Base-by-base conservation (phyloP, 2,113 vertebrate genomes). In the Leuciscus idus region DNA sequence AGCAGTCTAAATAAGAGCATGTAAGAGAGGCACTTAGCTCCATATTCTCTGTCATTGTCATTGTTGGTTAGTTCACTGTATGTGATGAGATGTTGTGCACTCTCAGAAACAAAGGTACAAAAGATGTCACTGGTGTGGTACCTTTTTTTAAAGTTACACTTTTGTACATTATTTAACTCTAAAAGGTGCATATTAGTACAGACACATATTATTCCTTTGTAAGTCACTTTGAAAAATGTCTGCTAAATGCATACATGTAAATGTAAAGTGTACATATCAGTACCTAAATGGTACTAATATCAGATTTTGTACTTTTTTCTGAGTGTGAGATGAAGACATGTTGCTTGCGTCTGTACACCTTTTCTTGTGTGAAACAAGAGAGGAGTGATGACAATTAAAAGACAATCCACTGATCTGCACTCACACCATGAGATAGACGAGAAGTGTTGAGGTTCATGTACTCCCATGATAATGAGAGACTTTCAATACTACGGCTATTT, bases 301-400 rank as follows among this genome's bases (percentile, higher is more conserved):
- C 39, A 46, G 39, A 46, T 21, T 13, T 28, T 11, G 61, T 36
- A 21, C 64, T 21, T 36, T 36, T 39, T 21, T 9, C 6, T 12
- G 36, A 48, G 39, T 48, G 39, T 59, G 52, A 57, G 59, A 39
- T 46, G n/a, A 48, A 30, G 74, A 81, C 23, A 64, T 26, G 28
- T 81, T 36, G 36, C 23, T 61, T 79, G 74, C 48, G 0, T 78
- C 50, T 59, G 30, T 36, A 57, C 52, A 59, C 28, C 75, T 33
- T 55, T 33, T 21, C 1, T 6, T 7, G 52, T 59, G 52, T 15
- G 21, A 26, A 79, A 79, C 30, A 8, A 43, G 1, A 43, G 39
- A 39, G n/a, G 23, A 79, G 55, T 80, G 77, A 79, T 43, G 55
- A 43, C 36, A 79, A 43, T 39, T 59, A 46, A n/a, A 28, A 81